Base-by-base conservation (phyloP, 2,113 vertebrate species). In the Microcebus griseorufus region DNA sequence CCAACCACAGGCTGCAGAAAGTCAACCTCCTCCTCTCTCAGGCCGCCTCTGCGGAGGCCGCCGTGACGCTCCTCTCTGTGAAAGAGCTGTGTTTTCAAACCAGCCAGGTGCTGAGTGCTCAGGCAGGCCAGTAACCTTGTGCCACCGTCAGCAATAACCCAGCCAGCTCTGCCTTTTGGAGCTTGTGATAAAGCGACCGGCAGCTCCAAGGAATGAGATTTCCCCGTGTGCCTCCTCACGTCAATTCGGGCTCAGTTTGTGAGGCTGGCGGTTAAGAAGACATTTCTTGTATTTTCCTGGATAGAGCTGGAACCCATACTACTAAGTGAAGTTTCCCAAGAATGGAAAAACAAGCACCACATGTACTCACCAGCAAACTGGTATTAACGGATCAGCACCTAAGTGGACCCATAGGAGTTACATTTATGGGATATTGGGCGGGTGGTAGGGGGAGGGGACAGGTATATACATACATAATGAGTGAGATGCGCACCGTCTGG, bases 1-100 rank as follows among this genome's bases (percentile, higher is more conserved):
- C 10, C 93, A 20, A 1, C 2, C 0, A 11, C 25, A 90, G 13
- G 0, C 12, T 34, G 16, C 53, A 3, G 23, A 81, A 32, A 5
- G 23, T 27, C 42, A 8, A 7, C 11, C 5, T 42, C 5, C 0
- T 55, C 20, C 25, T 27, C 25, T 18, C 11, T 34, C 5, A 2
- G 37, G 1, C 53, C 86, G 92, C 22, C 42, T 10, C 48, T 69
- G 14, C 6, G 42, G 23, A 95, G 39, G 27, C 29, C 25, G 6
- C 42, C 4, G 1, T 32, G 16, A 16, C 84, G 2, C 27, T 88
- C 4, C 14, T 75, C 27, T 62, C 73, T 1, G 42, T 65, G n/a
- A 76, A 64, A 64, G 22, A 6, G 62, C 3, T 3, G 1, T 27
- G 2, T 80, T 94, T 48, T 93, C 91, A 92, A 97, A 94, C 1